phyloP scores from a whole-genome alignment of 2,113 vertebrate species.

The Malurus alboscapulatus region DNA sequence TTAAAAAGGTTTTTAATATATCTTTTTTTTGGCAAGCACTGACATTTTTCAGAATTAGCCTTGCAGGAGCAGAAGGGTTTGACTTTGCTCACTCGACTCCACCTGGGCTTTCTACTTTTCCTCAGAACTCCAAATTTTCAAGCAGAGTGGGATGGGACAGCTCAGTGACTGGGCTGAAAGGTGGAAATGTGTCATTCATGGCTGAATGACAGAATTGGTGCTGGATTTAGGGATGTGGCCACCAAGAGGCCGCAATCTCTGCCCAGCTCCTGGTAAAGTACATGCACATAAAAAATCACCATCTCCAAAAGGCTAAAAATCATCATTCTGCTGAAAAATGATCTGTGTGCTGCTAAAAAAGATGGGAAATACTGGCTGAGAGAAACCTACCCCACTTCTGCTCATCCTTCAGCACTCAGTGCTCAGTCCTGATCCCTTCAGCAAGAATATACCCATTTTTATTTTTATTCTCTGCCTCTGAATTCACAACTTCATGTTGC shows the following conservation, averaged over 20 bases:
- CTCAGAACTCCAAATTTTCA: not conserved
- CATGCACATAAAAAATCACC: not conserved
- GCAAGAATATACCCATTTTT: accelerated
- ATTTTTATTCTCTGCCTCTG: not conserved
- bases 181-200: not conserved
- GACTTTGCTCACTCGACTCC: not conserved
- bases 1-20: not conserved
- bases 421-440: not conserved
- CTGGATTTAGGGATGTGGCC: not conserved
- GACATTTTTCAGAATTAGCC: not conserved
- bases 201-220: not conserved
- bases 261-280: not conserved
- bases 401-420: not conserved
- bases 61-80: not conserved
- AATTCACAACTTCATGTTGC: not conserved
- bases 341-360: not conserved
- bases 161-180: not conserved
- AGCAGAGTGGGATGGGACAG: accelerated
- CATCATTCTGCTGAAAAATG: not conserved
- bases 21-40: not conserved
- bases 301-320: not conserved
- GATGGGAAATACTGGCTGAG: not conserved
- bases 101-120: not conserved
- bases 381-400: not conserved
- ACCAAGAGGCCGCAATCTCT: not conserved